Conservation (phyloP, 2,888 invertebrate genomes). For the Patella caerulea region DNA sequence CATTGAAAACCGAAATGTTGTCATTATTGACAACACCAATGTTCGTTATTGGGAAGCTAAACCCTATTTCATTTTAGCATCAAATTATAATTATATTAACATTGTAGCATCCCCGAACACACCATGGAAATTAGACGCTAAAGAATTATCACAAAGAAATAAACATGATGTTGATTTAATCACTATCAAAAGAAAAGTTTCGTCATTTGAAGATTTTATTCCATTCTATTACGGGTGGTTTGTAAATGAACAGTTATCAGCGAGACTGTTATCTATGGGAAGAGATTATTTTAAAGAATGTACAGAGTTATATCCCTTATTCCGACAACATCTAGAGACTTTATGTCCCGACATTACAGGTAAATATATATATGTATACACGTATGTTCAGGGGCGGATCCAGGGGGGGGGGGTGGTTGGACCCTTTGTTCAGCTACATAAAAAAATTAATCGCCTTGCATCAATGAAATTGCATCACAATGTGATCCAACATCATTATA, state of each 20-base stretch:
- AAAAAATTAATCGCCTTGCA: too few relatives aligned
- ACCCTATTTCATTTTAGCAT: slow-evolving; percentile 62
- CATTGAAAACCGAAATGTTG: slow-evolving; percentile 42
- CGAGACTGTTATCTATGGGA: slow-evolving; percentile 39
- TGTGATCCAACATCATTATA: too few relatives aligned
- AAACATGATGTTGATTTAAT: slow-evolving; percentile 59
- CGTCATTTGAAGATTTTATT: slow-evolving; percentile 47
- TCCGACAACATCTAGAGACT: slow-evolving; percentile 24
- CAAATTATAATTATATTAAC: slow-evolving; percentile 58
- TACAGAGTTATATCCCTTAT: slow-evolving; percentile 29
- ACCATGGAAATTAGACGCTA: slow-evolving; percentile 64
- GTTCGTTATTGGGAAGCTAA: slow-evolving; percentile 68
- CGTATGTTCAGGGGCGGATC: too few relatives aligned
- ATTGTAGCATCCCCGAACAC: slow-evolving; percentile 68
- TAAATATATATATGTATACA: too few relatives aligned
- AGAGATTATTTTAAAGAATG: slow-evolving; percentile 42
- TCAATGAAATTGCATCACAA: too few relatives aligned
- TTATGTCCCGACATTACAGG: neutral
- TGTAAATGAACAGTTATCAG: slow-evolving; percentile 49
- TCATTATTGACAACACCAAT: slow-evolving; percentile 72
- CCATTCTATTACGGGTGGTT: slow-evolving; percentile 69
- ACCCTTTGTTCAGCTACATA: too few relatives aligned
- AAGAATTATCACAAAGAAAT: slow-evolving; percentile 55
- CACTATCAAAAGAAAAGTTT: slow-evolving; percentile 44
- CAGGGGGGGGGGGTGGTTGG: too few relatives aligned